Base-by-base conservation (phyloP, 2,888 invertebrate species). In the Sthenelais limicola region DNA sequence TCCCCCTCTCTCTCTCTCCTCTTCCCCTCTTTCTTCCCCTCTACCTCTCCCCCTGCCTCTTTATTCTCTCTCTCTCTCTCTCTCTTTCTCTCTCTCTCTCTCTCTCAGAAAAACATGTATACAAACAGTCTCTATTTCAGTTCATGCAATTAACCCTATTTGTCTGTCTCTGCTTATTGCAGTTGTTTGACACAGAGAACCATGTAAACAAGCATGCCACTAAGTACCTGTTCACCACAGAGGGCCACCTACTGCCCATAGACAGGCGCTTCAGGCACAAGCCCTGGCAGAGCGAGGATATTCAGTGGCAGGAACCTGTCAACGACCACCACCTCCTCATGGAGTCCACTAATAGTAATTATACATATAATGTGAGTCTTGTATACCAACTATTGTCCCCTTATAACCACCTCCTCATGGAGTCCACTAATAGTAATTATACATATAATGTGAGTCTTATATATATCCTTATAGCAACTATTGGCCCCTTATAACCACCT, bases 141-240 rank as follows among this genome's bases (percentile, higher is more conserved):
- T n/a, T n/a, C n/a, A n/a, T n/a, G n/a, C n/a, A n/a, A n/a, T n/a
- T n/a, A n/a, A n/a, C n/a, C n/a, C n/a, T n/a, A n/a, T n/a, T n/a
- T n/a, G n/a, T n/a, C n/a, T n/a, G n/a, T n/a, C n/a, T n/a, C n/a
- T n/a, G n/a, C n/a, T n/a, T n/a, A n/a, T 85, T 87, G 51, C 86
- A 91, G 91, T 84, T 92, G 54, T 92, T 92, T 87, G 91, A 92
- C 84, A 86, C 87, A 72, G 89, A 91, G 76, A 91, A 92, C 84
- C 90, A 90, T 73, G 82, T 91, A 15, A 92, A 92, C 83, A 87
- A 85, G 73, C 83, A 90, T 62, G 77, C 88, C 58, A 87, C 88
- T 30, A 84, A 88, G 21, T 90, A 90, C 79, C 74, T 92, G 35
- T 92, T 92, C 81, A 90, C 90, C 18, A 92, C 92, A 3, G 91